These are phyloP conservation scores for Bemisia tabaci DNA, from an alignment of 1,140 invertebrate genomes.

Conservation along the genomic window DNA sequence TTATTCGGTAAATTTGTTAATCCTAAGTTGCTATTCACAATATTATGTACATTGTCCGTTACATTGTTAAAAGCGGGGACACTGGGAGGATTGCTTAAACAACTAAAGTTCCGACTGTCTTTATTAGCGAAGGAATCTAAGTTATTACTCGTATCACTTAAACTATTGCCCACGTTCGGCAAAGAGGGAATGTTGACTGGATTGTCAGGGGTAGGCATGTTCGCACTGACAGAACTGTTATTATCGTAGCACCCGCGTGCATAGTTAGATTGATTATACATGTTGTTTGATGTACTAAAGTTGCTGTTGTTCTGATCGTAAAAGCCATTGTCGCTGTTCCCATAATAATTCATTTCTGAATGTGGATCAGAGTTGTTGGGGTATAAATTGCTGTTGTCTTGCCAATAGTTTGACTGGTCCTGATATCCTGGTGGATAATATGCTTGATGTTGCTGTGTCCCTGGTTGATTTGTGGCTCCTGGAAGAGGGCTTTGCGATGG, in stretches of 20 bases:
- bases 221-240: background rate
- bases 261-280: background rate
- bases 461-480: background rate
- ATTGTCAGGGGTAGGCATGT: background rate
- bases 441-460: background rate
- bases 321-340: background rate
- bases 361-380: constrained; percentile 2
- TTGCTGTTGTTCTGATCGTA: constrained; percentile 4
- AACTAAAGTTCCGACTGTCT: background rate
- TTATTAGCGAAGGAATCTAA: background rate
- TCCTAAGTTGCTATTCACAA: background rate
- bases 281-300: background rate
- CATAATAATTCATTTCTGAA: background rate
- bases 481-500: background rate
- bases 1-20: background rate
- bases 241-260: background rate
- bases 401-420: constrained; percentile 2
- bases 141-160: background rate
- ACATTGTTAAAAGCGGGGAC: background rate
- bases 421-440: background rate
- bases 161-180: background rate
- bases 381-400: constrained; percentile 3
- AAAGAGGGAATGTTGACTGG: background rate
- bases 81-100: background rate
- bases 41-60: background rate